Percentiles rank a stretch among this genome's conserved stretches.
These are phyloP conservation scores for Helleia helle DNA, from an alignment of 2,888 invertebrate species.

Conservation along the genomic window DNA sequence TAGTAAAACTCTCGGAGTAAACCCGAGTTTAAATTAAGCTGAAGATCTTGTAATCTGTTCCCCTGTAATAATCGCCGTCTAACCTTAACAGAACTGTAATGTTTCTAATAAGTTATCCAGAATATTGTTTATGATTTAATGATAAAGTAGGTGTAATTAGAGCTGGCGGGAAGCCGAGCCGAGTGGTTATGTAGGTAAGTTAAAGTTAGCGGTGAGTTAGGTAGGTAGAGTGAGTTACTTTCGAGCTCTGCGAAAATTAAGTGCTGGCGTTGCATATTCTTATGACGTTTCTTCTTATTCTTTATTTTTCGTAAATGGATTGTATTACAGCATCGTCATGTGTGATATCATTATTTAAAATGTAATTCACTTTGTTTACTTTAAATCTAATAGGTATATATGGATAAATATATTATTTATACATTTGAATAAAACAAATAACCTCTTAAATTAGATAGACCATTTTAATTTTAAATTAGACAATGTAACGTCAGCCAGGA, in stretches of 20 bases:
- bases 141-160: conserved; percentile 24
- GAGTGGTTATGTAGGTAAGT: conserved; percentile 28
- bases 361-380: too few relatives aligned
- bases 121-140: conserved; percentile 46
- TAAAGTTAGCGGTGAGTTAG: conserved; percentile 33
- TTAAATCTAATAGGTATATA: too few relatives aligned
- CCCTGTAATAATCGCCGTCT: conserved; percentile 16
- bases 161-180: conserved; percentile 18
- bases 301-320: too few relatives aligned
- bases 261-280: conserved; percentile 26
- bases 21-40: conserved; percentile 8
- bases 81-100: conserved; percentile 20
- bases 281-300: neutral
- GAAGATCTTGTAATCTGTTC: conserved; percentile 6
- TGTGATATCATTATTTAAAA: too few relatives aligned
- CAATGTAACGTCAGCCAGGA: conserved; percentile 25
- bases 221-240: conserved; percentile 42
- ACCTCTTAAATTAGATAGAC: too few relatives aligned
- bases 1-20: conserved; percentile 13
- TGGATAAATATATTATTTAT: too few relatives aligned
- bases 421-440: too few relatives aligned
- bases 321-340: too few relatives aligned
- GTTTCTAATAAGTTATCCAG: conserved; percentile 70
- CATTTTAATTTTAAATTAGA: too few relatives aligned
- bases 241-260: conserved; percentile 39